A percentile compares a stretch with the other conserved stretches of the same genome.
Conservation (phyloP, 2,113 vertebrate species). For the Heteronetta atricapilla region DNA sequence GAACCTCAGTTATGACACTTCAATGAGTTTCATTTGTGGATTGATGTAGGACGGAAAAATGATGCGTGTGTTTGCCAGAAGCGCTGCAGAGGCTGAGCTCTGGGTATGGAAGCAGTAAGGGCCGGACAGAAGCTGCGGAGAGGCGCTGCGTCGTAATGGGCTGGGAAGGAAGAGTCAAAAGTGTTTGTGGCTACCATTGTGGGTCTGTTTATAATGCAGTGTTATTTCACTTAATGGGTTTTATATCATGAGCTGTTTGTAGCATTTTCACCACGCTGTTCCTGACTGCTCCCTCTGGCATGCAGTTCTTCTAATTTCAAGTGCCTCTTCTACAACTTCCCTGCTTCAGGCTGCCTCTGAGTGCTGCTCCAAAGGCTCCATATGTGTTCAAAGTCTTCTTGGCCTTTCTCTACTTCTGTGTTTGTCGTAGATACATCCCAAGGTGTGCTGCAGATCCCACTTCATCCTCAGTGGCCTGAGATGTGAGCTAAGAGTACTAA, state of each 20-base stretch:
- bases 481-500: neutral
- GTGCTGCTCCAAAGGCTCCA: neutral
- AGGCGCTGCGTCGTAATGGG: accelerated
- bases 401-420: neutral
- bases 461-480: neutral
- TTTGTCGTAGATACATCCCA: neutral
- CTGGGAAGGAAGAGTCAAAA: neutral
- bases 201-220: neutral
- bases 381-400: neutral
- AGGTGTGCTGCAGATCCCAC: neutral
- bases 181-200: neutral
- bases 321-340: neutral
- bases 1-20: neutral
- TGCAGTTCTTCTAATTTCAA: neutral
- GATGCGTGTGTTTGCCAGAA: neutral
- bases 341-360: neutral
- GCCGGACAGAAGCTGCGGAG: neutral
- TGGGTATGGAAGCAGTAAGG: neutral
- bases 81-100: neutral
- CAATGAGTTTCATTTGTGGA: no score
- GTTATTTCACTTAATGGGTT: neutral
- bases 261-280: neutral
- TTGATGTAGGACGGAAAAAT: no score
- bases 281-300: neutral
- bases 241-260: neutral